Evolutionary conservation across 1,140 invertebrate species (phyloP).

Genomic region (Drosophila santomea): DNA sequence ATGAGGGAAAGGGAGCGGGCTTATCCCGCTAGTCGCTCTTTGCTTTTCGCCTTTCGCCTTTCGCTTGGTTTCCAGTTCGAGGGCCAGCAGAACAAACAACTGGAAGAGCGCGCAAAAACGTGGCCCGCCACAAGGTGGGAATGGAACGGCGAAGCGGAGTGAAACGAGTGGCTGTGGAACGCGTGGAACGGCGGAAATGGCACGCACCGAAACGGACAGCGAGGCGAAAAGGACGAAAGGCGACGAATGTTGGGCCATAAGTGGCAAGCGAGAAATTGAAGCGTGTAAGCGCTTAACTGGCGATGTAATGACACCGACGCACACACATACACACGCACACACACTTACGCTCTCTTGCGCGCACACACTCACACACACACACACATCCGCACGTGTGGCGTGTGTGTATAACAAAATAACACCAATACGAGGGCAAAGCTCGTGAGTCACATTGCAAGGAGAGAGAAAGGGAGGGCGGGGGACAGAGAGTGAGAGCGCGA

Average conservation of each 20-base stretch:
- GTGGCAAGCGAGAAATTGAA: slow-evolving; percentile 77
- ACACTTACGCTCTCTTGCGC: slow-evolving; percentile 7
- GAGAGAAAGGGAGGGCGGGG: slow-evolving; percentile 1
- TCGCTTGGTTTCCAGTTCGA: slow-evolving; percentile 40
- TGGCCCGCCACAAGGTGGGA: slow-evolving; percentile 19
- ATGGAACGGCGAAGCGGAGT: slow-evolving; percentile 8
- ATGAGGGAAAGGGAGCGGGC: neutral
- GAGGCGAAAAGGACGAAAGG: slow-evolving; percentile 41
- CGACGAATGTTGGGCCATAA: slow-evolving; percentile 67
- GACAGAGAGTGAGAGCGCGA: slow-evolving; percentile 2
- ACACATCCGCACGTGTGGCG: slow-evolving; percentile 12
- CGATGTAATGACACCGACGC: slow-evolving; percentile 68
- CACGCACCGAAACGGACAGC: slow-evolving; percentile 24
- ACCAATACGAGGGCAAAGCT: slow-evolving; percentile 32
- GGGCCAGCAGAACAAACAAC: slow-evolving; percentile 41
- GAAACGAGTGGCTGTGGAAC: neutral
- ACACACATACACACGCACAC: slow-evolving; percentile 13
- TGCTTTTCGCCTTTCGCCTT: slow-evolving; percentile 8
- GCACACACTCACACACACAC: slow-evolving; percentile 13
- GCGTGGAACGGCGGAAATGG: neutral
- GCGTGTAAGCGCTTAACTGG: slow-evolving; percentile 80
- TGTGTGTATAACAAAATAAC: slow-evolving; percentile 36
- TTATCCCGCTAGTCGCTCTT: slow-evolving; percentile 7
- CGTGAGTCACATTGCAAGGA: slow-evolving; percentile 41
- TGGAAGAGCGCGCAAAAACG: slow-evolving; percentile 50